Base-by-base conservation (phyloP, 2,797 vertebrate genomes). In the Anomalospiza imberbis region DNA sequence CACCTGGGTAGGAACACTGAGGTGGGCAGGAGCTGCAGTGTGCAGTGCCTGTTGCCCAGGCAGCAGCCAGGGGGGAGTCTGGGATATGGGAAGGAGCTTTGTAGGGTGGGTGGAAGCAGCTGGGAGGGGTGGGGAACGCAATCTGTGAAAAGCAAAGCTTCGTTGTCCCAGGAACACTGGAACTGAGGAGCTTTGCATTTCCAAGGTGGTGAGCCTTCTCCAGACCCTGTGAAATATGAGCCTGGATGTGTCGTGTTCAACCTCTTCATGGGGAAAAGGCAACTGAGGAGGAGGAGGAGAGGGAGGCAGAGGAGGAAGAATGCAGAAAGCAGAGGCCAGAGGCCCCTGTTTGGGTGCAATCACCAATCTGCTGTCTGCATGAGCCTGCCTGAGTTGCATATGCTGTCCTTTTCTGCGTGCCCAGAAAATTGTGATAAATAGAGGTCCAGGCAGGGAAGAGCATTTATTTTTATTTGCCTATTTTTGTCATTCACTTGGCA, bases 401-500 rank as follows among this genome's bases (percentile, higher is more conserved):
- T 93, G 90, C 67, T 95, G 86, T 94, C 44, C 63, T 95, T 86
- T 95, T 76, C 79, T 76, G 42, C 47, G 51, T 71, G 80, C 80
- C 53, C 45, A 71, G 86, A 91, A 90, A 90, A 89, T 87, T 89
- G 77, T 94, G 86, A 94, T 94, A 96, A 96, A 94, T 88, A 94
- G 94, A 94, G 80, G 88, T 85, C 75, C 60, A 74, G 93, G 77
- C 88, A 90, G 36, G 38, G 67, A 91, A 81, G 74, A 95, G 88
- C 73, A 70, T 92, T 96, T 96, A 96, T 95, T 96, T 96, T 95
- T 96, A 89, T 96, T 95, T 96, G 83, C 92, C 91, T 95, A 79
- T 91, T 96, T 96, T 94, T 96, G 85, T 90, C 83, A 24, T 61
- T 74, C n/a, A 1, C 28, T 91, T 96, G 94, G 71, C 91, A 84